phyloP scores from a whole-genome alignment of 2,888 invertebrate species.

The Lasius fuliginosus region DNA sequence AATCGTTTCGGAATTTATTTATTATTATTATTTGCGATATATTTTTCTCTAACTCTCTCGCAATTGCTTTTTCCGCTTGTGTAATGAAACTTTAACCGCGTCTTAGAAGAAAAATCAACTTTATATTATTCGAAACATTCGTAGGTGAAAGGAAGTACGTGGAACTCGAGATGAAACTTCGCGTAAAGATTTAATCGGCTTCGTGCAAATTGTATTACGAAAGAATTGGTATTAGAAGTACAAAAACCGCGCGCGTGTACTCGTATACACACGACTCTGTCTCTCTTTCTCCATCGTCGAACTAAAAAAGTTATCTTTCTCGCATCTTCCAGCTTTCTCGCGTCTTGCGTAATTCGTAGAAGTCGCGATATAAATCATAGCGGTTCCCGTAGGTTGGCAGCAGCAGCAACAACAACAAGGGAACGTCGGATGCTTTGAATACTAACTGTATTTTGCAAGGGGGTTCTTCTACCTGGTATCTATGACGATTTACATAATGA shows the following conservation, averaged over 20 bases:
- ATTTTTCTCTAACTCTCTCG: background rate
- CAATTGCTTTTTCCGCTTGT: background rate
- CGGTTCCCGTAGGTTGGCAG: slow-evolving; percentile 69
- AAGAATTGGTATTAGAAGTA: slow-evolving; percentile 33
- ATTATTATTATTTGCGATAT: background rate
- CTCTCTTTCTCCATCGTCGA: slow-evolving; percentile 55
- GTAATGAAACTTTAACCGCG: background rate
- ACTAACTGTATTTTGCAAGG: slow-evolving; percentile 67
- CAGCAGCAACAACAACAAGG: slow-evolving; percentile 50
- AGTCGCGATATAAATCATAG: slow-evolving; percentile 72
- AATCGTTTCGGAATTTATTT: background rate
- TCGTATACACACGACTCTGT: background rate
- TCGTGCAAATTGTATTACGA: slow-evolving; percentile 38
- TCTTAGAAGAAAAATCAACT: background rate
- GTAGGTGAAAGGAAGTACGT: slow-evolving; percentile 9
- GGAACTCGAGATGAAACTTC: background rate
- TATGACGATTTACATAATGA: slow-evolving; percentile 64
- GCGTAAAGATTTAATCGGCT: slow-evolving; percentile 32
- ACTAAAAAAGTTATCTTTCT: slow-evolving; percentile 65
- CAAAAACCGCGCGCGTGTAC: slow-evolving; percentile 14
- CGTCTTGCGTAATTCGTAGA: slow-evolving; percentile 66
- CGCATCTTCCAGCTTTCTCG: slow-evolving; percentile 71
- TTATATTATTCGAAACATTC: slow-evolving; percentile 3
- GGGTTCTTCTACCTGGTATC: slow-evolving; percentile 60
- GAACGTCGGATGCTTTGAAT: slow-evolving; percentile 49